Base-by-base conservation (phyloP, 2,113 vertebrate genomes). In the Notarius quadriscutis region DNA sequence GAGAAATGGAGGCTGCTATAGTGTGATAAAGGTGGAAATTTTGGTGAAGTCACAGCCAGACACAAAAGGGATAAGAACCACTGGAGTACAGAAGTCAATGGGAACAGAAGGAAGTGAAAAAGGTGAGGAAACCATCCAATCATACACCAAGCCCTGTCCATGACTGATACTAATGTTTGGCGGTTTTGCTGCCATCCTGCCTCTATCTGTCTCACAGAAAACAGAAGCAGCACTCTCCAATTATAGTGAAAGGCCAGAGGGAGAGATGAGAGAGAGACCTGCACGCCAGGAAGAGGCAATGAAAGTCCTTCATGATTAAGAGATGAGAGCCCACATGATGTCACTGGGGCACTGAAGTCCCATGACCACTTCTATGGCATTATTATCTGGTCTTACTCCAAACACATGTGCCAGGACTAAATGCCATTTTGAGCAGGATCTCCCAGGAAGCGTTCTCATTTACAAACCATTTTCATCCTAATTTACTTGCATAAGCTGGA, bases 291-390 rank as follows among this genome's bases (percentile, higher is more conserved):
- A 75, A 63, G 57, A 55, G 75, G 60, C 50, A 25, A 51, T 65
- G 48, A 83, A 83, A 75, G 80, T 77, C 86, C 50, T 84, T 81
- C 60, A 87, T 81, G 58, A 84, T 81, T 63, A 87, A 81, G 77
- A 84, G 88, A 85, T 84, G 82, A 74, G 74, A 83, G 69, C 65
- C 57, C 9, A 25, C 51, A 71, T 71, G 53, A 81, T 63, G 81
- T 72, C 57, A 57, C 20, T 11, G n/a, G 67, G 69, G 18, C 77
- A 51, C 14, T 51, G n/a, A 81, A 78, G 34, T 72, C 55, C 85
- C 50, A 85, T 60, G 74, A 77, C 85, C 30, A 74, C 72, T 65
- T 83, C 81, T 41, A 30, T 77, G 71, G 30, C 71, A 65, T 83
- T 87, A 65, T 65, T 84, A 10, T 71, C 75, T 67, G 27, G 50